These are phyloP conservation scores for sheep (Ovis aries) DNA, from an alignment of 2,113 vertebrate species.

Conservation along the genomic window ARS-UI_Ramb_v3.0 NC_056080.1:2310001-2310500, in stretches of 20 bases:
- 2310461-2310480: neutral
- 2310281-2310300: neutral
- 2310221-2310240: accelerated
- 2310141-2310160: neutral
- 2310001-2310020: accelerated
- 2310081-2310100: neutral
- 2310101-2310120: neutral
- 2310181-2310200: neutral
- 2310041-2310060: neutral
- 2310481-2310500: neutral
- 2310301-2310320: neutral
- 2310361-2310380: neutral
- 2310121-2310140: too few relatives aligned
- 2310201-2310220: neutral
- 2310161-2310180: neutral
- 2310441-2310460: neutral
- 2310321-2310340: neutral
- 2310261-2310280: neutral
- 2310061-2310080: too few relatives aligned
- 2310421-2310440: neutral
- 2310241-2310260: neutral
- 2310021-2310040: too few relatives aligned
- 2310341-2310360: neutral
- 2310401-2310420: accelerated
- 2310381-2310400: neutral